These are phyloP conservation scores for Drosophila subpulchrella DNA, from an alignment of 1,140 invertebrate genomes.

Conservation along the genomic window DNA sequence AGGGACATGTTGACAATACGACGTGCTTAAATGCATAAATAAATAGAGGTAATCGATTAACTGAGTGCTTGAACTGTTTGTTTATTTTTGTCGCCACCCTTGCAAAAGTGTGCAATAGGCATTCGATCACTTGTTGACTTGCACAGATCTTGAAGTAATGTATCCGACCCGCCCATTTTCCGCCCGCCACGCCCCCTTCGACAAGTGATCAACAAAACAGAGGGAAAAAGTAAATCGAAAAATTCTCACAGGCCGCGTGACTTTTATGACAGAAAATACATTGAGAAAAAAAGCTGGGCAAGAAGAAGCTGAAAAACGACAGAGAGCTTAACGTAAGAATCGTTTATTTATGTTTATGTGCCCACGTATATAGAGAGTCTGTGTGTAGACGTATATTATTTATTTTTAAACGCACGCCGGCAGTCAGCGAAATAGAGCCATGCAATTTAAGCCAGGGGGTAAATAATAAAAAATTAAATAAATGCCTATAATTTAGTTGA, in stretches of 20 bases:
- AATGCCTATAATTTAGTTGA: neutral
- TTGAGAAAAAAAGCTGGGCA: slow-evolving; percentile 25
- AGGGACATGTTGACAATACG: neutral
- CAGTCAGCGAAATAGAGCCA: slow-evolving; percentile 2
- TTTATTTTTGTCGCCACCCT: slow-evolving; percentile 12
- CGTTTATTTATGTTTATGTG: slow-evolving; percentile 65
- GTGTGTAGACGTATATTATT: slow-evolving; percentile 13
- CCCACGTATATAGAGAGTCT: slow-evolving; percentile 22
- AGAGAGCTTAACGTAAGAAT: slow-evolving; percentile 40
- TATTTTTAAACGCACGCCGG: slow-evolving; percentile 32
- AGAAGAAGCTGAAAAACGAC: slow-evolving; percentile 15
- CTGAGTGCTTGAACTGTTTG: neutral
- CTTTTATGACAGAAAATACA: slow-evolving; percentile 64
- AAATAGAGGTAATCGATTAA: neutral
- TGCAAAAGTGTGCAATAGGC: neutral
- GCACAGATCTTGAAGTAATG: slow-evolving; percentile 24
- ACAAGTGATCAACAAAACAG: slow-evolving; percentile 10
- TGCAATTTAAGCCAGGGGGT: neutral
- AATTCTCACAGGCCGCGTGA: slow-evolving; percentile 55
- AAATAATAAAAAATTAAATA: neutral
- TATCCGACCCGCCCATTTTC: slow-evolving; percentile 2
- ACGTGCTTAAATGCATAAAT: neutral
- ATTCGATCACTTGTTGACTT: slow-evolving; percentile 15
- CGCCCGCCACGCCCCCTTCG: slow-evolving; percentile 15
- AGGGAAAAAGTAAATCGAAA: slow-evolving; percentile 11